Percentiles rank a stretch among this genome's conserved stretches.
Conservation (phyloP, 2,113 vertebrate genomes). For the Albula glossodonta region DNA sequence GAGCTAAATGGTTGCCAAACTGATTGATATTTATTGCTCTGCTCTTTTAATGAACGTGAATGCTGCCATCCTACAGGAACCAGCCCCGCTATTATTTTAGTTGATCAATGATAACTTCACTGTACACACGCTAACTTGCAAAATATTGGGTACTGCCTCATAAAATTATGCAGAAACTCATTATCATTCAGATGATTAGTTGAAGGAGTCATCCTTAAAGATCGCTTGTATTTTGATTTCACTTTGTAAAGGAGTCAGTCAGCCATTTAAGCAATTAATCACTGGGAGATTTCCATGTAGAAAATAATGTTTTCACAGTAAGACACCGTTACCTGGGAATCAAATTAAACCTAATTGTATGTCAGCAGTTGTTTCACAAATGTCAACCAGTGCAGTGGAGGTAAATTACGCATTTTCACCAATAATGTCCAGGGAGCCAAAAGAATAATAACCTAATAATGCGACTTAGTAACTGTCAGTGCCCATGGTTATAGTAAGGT, state of each 20-base stretch:
- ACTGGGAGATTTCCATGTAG: not conserved
- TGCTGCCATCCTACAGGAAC: too few relatives aligned
- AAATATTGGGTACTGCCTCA: not conserved
- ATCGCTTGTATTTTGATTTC: too few relatives aligned
- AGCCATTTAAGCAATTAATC: too few relatives aligned
- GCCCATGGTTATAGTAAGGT: not conserved
- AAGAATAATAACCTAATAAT: not conserved
- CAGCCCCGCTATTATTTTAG: not conserved
- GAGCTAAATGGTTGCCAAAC: not conserved
- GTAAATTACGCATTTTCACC: not conserved
- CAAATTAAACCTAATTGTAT: not conserved
- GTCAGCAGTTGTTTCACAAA: not conserved
- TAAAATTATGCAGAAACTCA: not conserved
- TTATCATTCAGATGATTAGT: not conserved
- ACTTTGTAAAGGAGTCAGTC: too few relatives aligned
- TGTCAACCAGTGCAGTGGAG: not conserved
- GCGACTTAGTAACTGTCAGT: not conserved
- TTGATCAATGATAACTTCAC: not conserved
- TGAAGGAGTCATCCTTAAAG: too few relatives aligned
- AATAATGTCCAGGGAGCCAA: not conserved
- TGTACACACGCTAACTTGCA: not conserved
- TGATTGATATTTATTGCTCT: not conserved
- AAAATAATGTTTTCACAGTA: not conserved
- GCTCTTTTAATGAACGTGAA: not conserved
- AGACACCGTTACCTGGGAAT: not conserved